Evolutionary conservation across 1,140 invertebrate genomes (phyloP), one percentile per base, ranked within the genome.

Genomic region (Melanaphis sacchari): DNA sequence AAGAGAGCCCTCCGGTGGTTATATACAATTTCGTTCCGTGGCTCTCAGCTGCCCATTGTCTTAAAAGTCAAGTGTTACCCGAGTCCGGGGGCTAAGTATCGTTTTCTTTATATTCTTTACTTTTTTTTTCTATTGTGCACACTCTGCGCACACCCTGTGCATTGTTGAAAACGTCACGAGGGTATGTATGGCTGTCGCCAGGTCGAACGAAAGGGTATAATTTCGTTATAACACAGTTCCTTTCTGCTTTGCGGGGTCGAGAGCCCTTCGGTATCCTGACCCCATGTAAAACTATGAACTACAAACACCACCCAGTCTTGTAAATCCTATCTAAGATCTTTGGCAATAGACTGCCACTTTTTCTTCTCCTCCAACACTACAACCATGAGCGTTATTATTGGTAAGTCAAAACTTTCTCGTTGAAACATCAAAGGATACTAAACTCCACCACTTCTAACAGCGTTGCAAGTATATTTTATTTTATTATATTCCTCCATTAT

Each of bases 121-220:
- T 21, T 54, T 52, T 24, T 22, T 36, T 52, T 26, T 52, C 46
- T 89, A 52, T 89, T 89, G 46, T 89, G 38, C 52, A 7, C 54
- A 90, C 43, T 81, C n/a, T 15, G 41, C 22, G 59, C 26, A 81
- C 90, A 49, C 91, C 46, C 66, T 49, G 43, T 82, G 46, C 31
- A 85, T 85, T 85, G 91, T 93, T 93, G 91, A 93, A 93, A 93
- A 93, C 31, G 91, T 93, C 91, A 93, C 91, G 26, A 93, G 91
- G 54, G 81, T 49, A 49, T 41, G n/a, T 31, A 41, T 21, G 46
- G 87, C 54, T 40, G 90, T 31, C n/a, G 91, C 4, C 66, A 38
- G 66, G 76, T 36, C 91, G 41, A 46, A 91, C 26, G 43, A 82
- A 81, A 40, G 91, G 81, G 46, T 82, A 66, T 84, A 85, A 93